Conservation (phyloP, 2,113 vertebrate genomes). For the Delphinapterus leucas region DNA sequence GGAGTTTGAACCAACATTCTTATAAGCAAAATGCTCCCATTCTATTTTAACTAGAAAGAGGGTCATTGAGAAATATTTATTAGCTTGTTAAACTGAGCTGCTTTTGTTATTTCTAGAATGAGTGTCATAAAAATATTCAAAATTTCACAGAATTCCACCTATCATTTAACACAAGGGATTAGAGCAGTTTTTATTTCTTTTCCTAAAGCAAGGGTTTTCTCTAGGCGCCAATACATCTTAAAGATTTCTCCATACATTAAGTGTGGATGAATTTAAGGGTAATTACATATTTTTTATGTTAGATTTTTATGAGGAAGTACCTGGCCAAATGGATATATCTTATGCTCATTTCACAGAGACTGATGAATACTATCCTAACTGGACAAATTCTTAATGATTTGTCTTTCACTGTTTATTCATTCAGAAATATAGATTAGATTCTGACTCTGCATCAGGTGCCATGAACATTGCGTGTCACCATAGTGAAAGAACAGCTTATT, state of each 20-base stretch:
- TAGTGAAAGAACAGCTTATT: not conserved
- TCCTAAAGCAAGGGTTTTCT: not conserved
- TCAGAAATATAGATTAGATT: not conserved
- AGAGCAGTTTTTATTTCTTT: not conserved
- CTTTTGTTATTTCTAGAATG: conserved; percentile 20
- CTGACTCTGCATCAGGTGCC: not conserved
- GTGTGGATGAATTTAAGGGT: not conserved
- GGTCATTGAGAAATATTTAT: conserved; percentile 59
- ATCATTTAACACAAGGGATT: not conserved
- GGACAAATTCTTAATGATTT: not conserved
- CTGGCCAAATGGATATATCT: not conserved
- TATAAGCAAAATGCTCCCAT: not conserved
- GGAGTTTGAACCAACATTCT: conserved; percentile 29
- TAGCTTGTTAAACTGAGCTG: conserved; percentile 7
- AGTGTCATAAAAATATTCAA: not conserved
- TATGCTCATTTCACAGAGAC: not conserved
- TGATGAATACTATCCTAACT: not conserved
- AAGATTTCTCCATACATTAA: not conserved
- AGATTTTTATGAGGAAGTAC: not conserved
- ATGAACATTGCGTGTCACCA: not conserved
- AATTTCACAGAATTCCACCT: not conserved
- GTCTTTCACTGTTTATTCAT: not conserved
- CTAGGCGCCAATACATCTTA: not conserved
- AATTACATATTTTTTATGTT: not conserved
- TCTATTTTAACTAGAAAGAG: conserved; percentile 7